Conservation (phyloP, 2,888 invertebrate genomes). For the Lasioglossum marginatum region DNA sequence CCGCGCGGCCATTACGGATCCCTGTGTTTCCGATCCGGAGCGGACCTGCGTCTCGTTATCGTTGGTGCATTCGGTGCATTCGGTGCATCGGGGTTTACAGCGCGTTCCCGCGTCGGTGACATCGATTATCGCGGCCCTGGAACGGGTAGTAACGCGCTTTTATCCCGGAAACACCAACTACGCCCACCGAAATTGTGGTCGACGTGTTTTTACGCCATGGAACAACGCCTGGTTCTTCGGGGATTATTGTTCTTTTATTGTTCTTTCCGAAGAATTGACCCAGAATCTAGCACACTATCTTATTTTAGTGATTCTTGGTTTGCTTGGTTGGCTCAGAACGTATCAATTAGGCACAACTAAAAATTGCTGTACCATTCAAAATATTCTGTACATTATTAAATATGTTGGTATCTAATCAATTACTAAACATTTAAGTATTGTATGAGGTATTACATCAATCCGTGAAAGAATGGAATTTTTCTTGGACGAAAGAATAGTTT, state of each 20-base stretch:
- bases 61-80: not conserved
- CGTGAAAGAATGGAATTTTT: too few relatives aligned
- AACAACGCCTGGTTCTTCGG: not conserved
- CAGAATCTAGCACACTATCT: not conserved
- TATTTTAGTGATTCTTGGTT: not conserved
- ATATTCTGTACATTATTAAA: too few relatives aligned
- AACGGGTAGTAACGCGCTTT: not conserved
- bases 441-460: too few relatives aligned
- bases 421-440: too few relatives aligned
- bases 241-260: not conserved
- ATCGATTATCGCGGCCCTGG: slow-evolving; percentile 16
- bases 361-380: too few relatives aligned
- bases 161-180: not conserved
- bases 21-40: not conserved
- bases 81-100: slow-evolving; percentile 2
- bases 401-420: too few relatives aligned
- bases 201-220: not conserved
- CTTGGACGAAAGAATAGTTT: too few relatives aligned
- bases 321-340: too few relatives aligned
- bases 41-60: not conserved
- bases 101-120: not conserved
- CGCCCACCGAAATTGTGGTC: not conserved
- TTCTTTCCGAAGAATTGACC: not conserved
- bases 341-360: too few relatives aligned
- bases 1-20: not conserved